A percentile compares a stretch with the other conserved stretches of the same genome.
Conservation (phyloP, 2,888 invertebrate species). For the Drosophila quinaria region DNA sequence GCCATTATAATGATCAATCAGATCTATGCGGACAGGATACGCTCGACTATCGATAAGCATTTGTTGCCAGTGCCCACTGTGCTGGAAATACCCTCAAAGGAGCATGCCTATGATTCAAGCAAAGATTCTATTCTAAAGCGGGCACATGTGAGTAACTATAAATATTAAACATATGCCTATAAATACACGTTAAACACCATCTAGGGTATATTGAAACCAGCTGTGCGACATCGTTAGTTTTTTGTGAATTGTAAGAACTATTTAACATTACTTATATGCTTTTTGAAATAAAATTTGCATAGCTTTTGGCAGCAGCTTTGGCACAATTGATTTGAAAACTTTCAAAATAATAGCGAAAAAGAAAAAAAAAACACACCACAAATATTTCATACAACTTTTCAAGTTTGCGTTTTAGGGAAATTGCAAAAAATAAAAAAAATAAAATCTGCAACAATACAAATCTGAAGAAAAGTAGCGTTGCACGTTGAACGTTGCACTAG, state of each 20-base stretch:
- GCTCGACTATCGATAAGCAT: constrained; percentile 55
- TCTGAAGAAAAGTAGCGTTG: constrained; percentile 52
- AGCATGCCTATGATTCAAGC: constrained; percentile 57
- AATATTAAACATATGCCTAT: background rate
- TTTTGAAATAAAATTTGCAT: constrained; percentile 42
- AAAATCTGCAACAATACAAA: constrained; percentile 42
- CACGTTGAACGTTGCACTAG: constrained; percentile 52
- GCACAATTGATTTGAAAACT: constrained; percentile 63
- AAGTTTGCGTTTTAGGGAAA: constrained; percentile 75
- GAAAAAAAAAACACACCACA: constrained; percentile 34
- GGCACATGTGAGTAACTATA: constrained; percentile 45
- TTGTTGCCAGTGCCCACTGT: constrained; percentile 60
- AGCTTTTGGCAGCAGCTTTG: constrained; percentile 40
- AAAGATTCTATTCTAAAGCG: constrained; percentile 69
- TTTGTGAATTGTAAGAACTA: background rate
- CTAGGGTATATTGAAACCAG: constrained; percentile 55
- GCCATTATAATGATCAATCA: constrained; percentile 68
- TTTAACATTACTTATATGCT: constrained; percentile 14
- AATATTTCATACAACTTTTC: constrained; percentile 66
- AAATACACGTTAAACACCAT: background rate
- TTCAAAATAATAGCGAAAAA: constrained; percentile 22
- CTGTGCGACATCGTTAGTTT: constrained; percentile 35
- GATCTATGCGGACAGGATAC: constrained; percentile 64
- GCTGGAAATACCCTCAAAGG: constrained; percentile 68
- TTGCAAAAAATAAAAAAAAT: constrained; percentile 56